A percentile compares a stretch with the other conserved stretches of the same genome.
phyloP scores from a whole-genome alignment of 1,140 invertebrate species.

The Zaprionus capensis region DNA sequence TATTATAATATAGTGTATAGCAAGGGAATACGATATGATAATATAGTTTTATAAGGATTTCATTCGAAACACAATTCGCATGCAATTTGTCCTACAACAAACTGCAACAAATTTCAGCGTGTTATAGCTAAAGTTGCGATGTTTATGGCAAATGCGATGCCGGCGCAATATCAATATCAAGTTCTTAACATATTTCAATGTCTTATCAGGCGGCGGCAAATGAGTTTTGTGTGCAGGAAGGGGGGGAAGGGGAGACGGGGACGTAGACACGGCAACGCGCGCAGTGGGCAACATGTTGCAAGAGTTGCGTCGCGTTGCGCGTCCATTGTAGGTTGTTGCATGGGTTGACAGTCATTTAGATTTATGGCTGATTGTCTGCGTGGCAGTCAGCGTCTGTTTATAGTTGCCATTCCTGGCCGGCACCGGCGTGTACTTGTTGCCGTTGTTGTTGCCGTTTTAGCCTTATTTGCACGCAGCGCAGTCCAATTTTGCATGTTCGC shows the following conservation, averaged over 20 bases:
- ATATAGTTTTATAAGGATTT: not conserved
- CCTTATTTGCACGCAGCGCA: slow-evolving; percentile 55
- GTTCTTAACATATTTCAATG: slow-evolving; percentile 78
- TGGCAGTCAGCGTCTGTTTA: slow-evolving; percentile 70
- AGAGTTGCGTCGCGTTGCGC: slow-evolving; percentile 28
- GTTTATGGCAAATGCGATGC: slow-evolving; percentile 72
- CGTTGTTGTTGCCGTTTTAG: slow-evolving; percentile 49
- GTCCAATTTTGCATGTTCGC: slow-evolving; percentile 54
- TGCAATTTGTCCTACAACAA: slow-evolving; percentile 2
- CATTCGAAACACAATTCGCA: not conserved
- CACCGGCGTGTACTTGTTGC: slow-evolving; percentile 26
- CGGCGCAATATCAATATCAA: slow-evolving; percentile 73
- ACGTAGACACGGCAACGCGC: not conserved
- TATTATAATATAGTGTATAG: not conserved
- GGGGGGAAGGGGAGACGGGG: not conserved
- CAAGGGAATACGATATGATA: not conserved
- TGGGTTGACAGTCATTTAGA: slow-evolving; percentile 83
- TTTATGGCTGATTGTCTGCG: slow-evolving; percentile 82
- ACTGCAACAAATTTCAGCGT: slow-evolving; percentile 28
- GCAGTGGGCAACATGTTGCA: slow-evolving; percentile 73
- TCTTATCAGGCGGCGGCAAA: slow-evolving; percentile 79
- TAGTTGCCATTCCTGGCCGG: slow-evolving; percentile 40
- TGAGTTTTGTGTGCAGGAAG: slow-evolving; percentile 50
- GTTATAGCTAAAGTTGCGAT: slow-evolving; percentile 65
- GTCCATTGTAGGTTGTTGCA: slow-evolving; percentile 72